Percentiles rank a stretch among this genome's conserved stretches.
These are phyloP conservation scores for Copsychus sechellarum DNA, from an alignment of 2,113 vertebrate genomes.

Conservation along the genomic window DNA sequence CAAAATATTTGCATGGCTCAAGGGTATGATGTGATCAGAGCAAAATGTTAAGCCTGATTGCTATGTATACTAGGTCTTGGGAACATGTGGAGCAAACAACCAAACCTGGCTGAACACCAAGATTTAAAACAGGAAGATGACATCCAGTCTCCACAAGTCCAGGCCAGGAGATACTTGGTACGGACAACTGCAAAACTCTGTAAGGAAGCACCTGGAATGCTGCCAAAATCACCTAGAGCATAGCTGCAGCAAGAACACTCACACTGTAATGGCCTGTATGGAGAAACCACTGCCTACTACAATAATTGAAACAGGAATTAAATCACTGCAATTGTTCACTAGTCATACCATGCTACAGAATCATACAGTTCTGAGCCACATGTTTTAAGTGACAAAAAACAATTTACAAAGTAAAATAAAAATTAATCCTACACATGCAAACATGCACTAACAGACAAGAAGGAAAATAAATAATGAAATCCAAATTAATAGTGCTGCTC, in stretches of 20 bases:
- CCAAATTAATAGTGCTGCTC: background rate
- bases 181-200: conserved; percentile 16
- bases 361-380: background rate
- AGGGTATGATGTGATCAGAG: conserved; percentile 7
- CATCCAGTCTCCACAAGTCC: conserved; percentile 10
- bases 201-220: background rate
- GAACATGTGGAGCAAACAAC: conserved; percentile 19
- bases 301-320: background rate
- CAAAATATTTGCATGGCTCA: background rate
- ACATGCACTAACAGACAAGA: background rate
- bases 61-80: conserved; percentile 12
- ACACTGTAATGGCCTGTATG: background rate
- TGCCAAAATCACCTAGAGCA: conserved; percentile 9
- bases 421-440: background rate
- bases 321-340: background rate
- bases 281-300: background rate
- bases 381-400: background rate
- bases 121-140: conserved; percentile 58
- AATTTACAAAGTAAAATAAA: background rate
- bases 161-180: background rate
- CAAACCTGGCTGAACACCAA: conserved; percentile 50
- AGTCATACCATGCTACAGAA: background rate
- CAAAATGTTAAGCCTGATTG: conserved; percentile 49
- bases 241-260: background rate
- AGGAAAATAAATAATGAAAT: background rate